These are phyloP conservation scores for Adelphocoris suturalis DNA, from an alignment of 2,888 invertebrate species.

Conservation along the genomic window DNA sequence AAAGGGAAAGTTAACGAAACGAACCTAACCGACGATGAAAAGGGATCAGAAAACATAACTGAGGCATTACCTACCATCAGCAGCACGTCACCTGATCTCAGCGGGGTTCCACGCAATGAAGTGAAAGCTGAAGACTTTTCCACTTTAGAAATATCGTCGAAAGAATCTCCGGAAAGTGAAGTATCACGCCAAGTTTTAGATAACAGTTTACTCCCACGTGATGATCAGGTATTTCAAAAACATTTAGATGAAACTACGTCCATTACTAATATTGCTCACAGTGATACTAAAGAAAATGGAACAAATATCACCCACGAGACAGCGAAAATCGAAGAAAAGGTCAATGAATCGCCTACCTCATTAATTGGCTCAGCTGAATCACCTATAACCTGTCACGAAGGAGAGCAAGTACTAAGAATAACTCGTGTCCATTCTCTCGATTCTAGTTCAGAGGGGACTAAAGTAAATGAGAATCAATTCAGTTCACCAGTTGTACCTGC, in stretches of 20 bases:
- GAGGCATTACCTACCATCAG: constrained; percentile 1
- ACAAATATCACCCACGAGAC: not conserved
- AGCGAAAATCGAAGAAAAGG: not conserved
- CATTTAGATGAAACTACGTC: not conserved
- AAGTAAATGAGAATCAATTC: not conserved
- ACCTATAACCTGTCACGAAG: constrained; percentile 44
- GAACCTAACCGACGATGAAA: constrained; percentile 5
- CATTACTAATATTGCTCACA: not conserved
- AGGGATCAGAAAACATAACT: not conserved
- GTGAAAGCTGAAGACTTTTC: not conserved
- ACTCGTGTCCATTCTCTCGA: constrained; percentile 42
- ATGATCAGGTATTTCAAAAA: not conserved
- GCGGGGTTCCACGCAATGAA: not conserved
- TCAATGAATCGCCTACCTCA: not conserved
- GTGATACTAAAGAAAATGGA: not conserved
- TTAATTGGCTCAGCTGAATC: constrained; percentile 18
- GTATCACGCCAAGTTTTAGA: not conserved
- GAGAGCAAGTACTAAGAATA: constrained; percentile 45
- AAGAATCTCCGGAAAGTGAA: not conserved
- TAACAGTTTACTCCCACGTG: not conserved
- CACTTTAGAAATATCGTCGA: not conserved
- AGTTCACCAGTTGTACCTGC: not conserved
- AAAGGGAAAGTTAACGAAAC: not conserved
- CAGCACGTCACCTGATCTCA: not conserved
- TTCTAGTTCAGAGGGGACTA: not conserved